Evolutionary conservation across 2,113 vertebrate species (phyloP), one percentile per base, ranked within the genome.

Genomic region (Anguilla rostrata): DNA sequence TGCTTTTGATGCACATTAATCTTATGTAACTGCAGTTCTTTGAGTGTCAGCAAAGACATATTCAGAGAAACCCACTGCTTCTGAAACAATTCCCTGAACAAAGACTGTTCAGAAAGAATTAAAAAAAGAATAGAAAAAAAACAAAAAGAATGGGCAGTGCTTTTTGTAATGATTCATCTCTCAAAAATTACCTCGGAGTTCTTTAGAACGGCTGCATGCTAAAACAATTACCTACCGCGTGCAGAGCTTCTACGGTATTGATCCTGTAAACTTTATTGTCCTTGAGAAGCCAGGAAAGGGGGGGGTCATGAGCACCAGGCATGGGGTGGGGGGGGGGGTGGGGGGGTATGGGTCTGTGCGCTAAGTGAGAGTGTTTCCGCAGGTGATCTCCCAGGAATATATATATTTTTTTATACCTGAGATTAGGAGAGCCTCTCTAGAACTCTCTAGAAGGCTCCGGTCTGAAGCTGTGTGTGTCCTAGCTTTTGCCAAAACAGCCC

Each of bases 341-440:
- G 34, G 34, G 34, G 34, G 34, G n/a, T n/a, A n/a, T n/a, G 57
- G 46, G 83, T 75, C 5, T 34, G 16, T 18, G 63, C 79, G 56
- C 89, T 91, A 60, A 41, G 91, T 92, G 87, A 92, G 90, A 89
- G 90, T 88, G 82, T 60, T 63, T 60, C 39, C 34, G n/a, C n/a
- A 39, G 29, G 53, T 83, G n/a, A 83, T 18, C 53, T 83, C 82
- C 29, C 53, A 60, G 53, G 15, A 34, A 75, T 75, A n/a, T n/a
- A 46, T 46, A 6, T 46, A 6, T 46, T 8, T 46, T 46, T 8
- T 46, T 46, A 4, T 46, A 94, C 93, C 92, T 93, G 90, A 87
- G 92, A 89, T 91, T 91, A 93, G 93, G 87, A 89, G 88, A 91
- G 92, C 92, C 93, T 90, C 34, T 83, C 63, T 91, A 93, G 93